Evolutionary conservation across 2,797 vertebrate species (phyloP), one percentile per base, ranked within the genome.

Genomic region (Catamblyrhynchus diadema): DNA sequence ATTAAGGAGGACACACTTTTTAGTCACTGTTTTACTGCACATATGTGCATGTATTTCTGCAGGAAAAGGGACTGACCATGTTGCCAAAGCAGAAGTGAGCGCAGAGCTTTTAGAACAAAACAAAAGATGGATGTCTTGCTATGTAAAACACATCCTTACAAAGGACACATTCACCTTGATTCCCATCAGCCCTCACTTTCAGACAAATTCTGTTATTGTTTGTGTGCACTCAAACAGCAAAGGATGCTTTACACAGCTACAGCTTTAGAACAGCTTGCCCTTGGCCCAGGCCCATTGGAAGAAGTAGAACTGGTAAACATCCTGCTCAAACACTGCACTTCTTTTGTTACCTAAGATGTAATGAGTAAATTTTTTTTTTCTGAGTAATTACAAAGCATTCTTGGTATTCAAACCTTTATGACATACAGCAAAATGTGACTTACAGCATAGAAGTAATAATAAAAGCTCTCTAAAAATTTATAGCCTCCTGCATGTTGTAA

Each of bases 351-450:
- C 86, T 60, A 88, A 93, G 86, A 50, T 50, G 81, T 59, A 96
- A 96, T 17, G 59, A 92, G 90, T 75, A 45, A 8, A 14, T 35
- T 89, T 88, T 94, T 95, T 95, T 57, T 77, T 22, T 90, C 8
- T 67, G 48, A 92, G 74, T 94, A 96, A 97, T 96, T 96, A 93
- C 71, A 96, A 96, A 94, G 44, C 69, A 70, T 95, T 95, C 79
- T 71, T 42, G 35, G 59, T 94, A 93, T 95, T 81, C 94, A 95
- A 90, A 93, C 78, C 84, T 95, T 91, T 89, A 86, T 78, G 90
- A 87, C 81, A 85, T 41, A 60, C 3, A 95, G 84, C 44, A 88
- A 95, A 96, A 93, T 54, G 90, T 70, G 84, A 96, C 88, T 96
- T 95, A 93, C 16, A 75, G 78, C 73, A 86, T 1, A 56, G 90